Evolutionary conservation across 2,888 invertebrate species (phyloP).

Genomic region (Galerucella calmariensis): DNA sequence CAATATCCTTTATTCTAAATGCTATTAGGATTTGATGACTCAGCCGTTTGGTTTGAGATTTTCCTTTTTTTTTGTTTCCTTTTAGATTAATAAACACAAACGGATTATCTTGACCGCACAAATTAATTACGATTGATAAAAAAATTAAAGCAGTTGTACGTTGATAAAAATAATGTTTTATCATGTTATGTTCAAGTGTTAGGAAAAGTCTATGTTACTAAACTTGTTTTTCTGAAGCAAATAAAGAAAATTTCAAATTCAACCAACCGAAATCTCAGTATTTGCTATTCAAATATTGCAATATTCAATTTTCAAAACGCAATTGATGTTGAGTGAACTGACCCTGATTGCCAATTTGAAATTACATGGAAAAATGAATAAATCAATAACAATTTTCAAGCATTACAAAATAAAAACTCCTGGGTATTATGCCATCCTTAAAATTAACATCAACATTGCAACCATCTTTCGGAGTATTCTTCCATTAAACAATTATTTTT

Average conservation of each 20-base stretch:
- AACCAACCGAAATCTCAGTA: too few relatives aligned
- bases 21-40: neutral
- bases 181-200: neutral
- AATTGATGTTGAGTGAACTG: too few relatives aligned
- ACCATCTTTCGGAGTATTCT: too few relatives aligned
- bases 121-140: constrained; percentile 3
- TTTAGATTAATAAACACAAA: neutral
- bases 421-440: too few relatives aligned
- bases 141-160: neutral
- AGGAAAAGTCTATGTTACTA: neutral
- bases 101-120: neutral
- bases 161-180: constrained; percentile 1
- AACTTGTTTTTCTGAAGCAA: neutral
- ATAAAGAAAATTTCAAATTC: neutral
- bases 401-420: too few relatives aligned
- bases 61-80: neutral
- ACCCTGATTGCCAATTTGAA: too few relatives aligned
- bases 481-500: too few relatives aligned
- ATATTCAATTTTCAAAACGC: too few relatives aligned
- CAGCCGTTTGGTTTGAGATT: neutral
- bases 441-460: too few relatives aligned
- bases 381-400: too few relatives aligned
- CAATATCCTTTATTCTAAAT: neutral
- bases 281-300: too few relatives aligned
- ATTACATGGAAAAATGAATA: too few relatives aligned